Percentiles rank a stretch among this genome's conserved stretches.
These are phyloP conservation scores for Helicolenus hilgendorfi DNA, from an alignment of 2,797 vertebrate species.

Conservation along the genomic window DNA sequence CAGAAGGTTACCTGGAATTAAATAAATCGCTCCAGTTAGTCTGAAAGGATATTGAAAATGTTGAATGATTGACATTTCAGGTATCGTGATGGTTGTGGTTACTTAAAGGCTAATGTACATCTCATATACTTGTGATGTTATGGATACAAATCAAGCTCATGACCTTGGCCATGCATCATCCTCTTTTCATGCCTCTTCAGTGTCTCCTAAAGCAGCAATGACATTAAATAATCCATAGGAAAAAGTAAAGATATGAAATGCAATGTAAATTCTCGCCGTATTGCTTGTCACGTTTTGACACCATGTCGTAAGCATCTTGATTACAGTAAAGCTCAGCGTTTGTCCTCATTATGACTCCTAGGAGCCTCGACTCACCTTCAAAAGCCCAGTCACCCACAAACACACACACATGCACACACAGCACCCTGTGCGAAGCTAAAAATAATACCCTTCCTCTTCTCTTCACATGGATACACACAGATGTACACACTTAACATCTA, in stretches of 20 bases:
- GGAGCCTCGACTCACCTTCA: constrained; percentile 85
- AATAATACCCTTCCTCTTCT: constrained; percentile 77
- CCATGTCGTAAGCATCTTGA: constrained; percentile 77
- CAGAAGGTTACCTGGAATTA: constrained; percentile 33
- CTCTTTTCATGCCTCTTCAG: constrained; percentile 39
- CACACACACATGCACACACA: constrained; percentile 46
- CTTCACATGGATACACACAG: constrained; percentile 61
- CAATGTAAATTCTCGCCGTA: constrained; percentile 77
- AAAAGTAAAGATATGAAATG: constrained; percentile 76
- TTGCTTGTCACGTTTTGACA: constrained; percentile 85
- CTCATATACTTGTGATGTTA: constrained; percentile 59
- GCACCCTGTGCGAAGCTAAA: constrained; percentile 61
- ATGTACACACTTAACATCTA: constrained; percentile 70
- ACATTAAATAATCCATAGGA: constrained; percentile 70
- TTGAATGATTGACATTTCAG: constrained; percentile 65
- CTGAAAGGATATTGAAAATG: constrained; percentile 12
- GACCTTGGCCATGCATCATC: constrained; percentile 77
- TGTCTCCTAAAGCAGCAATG: constrained; percentile 65
- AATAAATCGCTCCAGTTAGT: constrained; percentile 45
- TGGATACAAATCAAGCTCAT: constrained; percentile 73
- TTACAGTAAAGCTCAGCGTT: constrained; percentile 81
- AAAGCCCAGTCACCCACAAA: constrained; percentile 71
- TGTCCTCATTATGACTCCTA: constrained; percentile 85
- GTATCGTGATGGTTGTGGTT: constrained; percentile 47
- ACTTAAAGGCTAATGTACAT: constrained; percentile 72